phyloP scores from a whole-genome alignment of 2,113 vertebrate species.

The Microtus richardsoni region DNA sequence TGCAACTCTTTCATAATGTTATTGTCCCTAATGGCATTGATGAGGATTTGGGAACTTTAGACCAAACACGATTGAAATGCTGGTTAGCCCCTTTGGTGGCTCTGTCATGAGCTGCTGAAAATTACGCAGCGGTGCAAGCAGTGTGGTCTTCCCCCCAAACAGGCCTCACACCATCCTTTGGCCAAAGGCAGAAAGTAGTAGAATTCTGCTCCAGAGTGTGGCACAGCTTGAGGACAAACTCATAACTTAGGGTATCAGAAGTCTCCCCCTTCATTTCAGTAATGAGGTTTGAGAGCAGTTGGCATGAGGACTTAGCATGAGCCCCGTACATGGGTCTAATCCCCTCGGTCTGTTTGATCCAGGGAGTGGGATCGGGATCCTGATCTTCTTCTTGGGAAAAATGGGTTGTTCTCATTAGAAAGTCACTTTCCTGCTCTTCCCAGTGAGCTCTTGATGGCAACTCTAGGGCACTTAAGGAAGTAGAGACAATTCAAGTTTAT shows the following conservation, averaged over 20 bases:
- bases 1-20: conserved; percentile 70
- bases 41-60: conserved; percentile 71
- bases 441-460: not conserved
- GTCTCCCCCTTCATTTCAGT: not conserved
- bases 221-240: conserved; percentile 32
- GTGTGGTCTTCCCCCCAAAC: conserved; percentile 67
- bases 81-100: conserved; percentile 45
- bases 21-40: conserved; percentile 77
- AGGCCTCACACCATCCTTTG: conserved; percentile 46
- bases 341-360: not conserved
- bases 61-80: conserved; percentile 67
- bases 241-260: conserved; percentile 22
- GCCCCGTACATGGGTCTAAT: not conserved
- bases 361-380: not conserved
- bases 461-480: not conserved
- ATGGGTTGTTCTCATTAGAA: not conserved
- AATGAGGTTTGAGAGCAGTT: not conserved
- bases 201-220: conserved; percentile 32
- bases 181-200: conserved; percentile 52
- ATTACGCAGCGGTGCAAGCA: conserved; percentile 48
- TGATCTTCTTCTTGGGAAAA: not conserved
- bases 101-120: conserved; percentile 73
- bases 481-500: not conserved
- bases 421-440: not conserved
- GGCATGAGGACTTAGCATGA: not conserved